Conservation (phyloP, 2,113 vertebrate species). For the Oncorhynchus mykiss region DNA sequence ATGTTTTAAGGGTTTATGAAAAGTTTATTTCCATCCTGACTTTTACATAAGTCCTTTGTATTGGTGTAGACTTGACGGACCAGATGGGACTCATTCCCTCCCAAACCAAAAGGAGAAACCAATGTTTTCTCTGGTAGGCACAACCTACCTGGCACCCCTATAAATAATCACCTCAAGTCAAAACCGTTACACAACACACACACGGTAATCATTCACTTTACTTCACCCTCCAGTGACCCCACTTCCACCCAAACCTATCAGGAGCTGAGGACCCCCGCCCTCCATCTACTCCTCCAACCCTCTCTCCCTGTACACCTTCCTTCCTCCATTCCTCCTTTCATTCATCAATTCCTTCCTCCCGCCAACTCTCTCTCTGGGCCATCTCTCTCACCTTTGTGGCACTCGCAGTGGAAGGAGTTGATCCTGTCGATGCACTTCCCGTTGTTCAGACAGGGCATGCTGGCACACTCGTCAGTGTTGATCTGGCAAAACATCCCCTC, state of each 20-base stretch:
- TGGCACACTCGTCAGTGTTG: slow-evolving; percentile 90
- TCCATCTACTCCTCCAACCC: slow-evolving; percentile 51
- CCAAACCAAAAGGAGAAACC: too few relatives aligned
- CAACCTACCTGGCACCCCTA: too few relatives aligned
- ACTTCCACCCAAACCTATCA: background rate
- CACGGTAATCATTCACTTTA: slow-evolving; percentile 45
- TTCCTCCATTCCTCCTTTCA: background rate
- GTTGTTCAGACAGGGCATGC: slow-evolving; percentile 89
- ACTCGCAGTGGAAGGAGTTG: slow-evolving; percentile 93
- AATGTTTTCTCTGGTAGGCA: too few relatives aligned
- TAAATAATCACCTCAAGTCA: too few relatives aligned
- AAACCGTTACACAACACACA: slow-evolving; percentile 16
- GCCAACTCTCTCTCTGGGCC: background rate
- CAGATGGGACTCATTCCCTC: too few relatives aligned
- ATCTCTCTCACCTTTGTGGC: slow-evolving; percentile 80
- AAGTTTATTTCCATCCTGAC: too few relatives aligned
- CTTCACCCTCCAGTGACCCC: slow-evolving; percentile 16
- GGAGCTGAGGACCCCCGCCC: background rate
- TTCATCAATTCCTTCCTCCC: background rate
- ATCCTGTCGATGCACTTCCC: slow-evolving; percentile 94
- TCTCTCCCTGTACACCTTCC: too few relatives aligned
- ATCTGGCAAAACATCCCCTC: slow-evolving; percentile 92
- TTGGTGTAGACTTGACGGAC: too few relatives aligned
- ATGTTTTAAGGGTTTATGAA: too few relatives aligned
- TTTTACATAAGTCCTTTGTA: too few relatives aligned